Conservation (phyloP, 2,797 vertebrate species). For the Thaleichthys pacificus region DNA sequence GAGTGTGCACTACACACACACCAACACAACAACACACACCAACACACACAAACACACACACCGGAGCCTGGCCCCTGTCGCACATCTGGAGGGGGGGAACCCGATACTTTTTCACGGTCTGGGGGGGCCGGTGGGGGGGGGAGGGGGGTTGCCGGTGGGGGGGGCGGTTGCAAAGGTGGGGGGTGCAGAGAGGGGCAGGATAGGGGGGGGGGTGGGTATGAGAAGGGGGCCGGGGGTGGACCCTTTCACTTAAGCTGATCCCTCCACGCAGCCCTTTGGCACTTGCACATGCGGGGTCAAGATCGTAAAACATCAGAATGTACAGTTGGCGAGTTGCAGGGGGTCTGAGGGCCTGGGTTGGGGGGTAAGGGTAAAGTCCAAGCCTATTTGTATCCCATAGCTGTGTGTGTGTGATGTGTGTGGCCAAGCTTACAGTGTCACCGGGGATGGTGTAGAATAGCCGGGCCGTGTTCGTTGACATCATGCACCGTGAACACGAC, state of each 20-base stretch:
- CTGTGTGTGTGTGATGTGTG: slow-evolving; percentile 35
- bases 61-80: slow-evolving; percentile 42
- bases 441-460: slow-evolving; percentile 9
- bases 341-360: slow-evolving; percentile 16
- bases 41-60: slow-evolving; percentile 8
- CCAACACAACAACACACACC: slow-evolving; percentile 19
- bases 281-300: slow-evolving; percentile 65
- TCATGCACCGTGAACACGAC: slow-evolving; percentile 8
- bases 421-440: slow-evolving; percentile 26
- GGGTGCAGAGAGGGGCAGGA: too few species aligned
- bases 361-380: slow-evolving; percentile 3
- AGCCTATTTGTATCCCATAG: slow-evolving; percentile 59
- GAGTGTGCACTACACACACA: slow-evolving; percentile 53
- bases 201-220: not conserved
- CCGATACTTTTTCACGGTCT: slow-evolving; percentile 62
- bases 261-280: slow-evolving; percentile 54
- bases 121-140: slow-evolving; percentile 57
- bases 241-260: slow-evolving; percentile 69
- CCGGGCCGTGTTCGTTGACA: slow-evolving; percentile 14
- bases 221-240: slow-evolving; percentile 19
- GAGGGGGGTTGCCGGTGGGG: slow-evolving; percentile 31
- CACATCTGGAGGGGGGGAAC: slow-evolving; percentile 73
- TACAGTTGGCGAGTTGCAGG: slow-evolving; percentile 65
- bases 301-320: slow-evolving; percentile 71
- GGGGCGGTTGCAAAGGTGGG: too few species aligned